Percentiles rank a stretch among this genome's conserved stretches.
Evolutionary conservation across 1,140 invertebrate species (phyloP).

Genomic region (Lineus longissimus): DNA sequence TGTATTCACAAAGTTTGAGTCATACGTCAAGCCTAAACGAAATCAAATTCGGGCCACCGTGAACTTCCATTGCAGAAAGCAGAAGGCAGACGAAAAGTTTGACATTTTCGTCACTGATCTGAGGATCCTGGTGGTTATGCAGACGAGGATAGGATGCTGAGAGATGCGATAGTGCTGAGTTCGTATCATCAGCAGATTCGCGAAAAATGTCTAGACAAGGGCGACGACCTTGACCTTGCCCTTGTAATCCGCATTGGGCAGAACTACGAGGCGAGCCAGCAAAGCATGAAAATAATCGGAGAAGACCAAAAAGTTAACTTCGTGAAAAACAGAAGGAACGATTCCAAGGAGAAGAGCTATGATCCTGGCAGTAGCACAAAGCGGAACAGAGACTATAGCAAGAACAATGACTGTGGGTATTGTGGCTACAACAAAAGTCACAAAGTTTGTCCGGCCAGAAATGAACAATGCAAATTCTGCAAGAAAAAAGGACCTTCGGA

Average conservation of each 20-base stretch:
- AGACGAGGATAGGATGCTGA: slow-evolving; percentile 10
- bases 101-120: too few relatives aligned
- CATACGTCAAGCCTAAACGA: slow-evolving; percentile 10
- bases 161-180: background rate
- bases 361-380: too few relatives aligned
- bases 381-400: too few relatives aligned
- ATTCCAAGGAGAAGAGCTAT: too few relatives aligned
- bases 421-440: too few relatives aligned
- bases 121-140: background rate
- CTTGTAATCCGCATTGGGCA: background rate
- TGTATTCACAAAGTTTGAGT: slow-evolving; percentile 9
- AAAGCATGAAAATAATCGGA: background rate
- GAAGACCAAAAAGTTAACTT: slow-evolving; percentile 3
- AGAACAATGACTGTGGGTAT: too few relatives aligned
- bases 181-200: background rate
- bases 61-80: background rate
- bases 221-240: background rate
- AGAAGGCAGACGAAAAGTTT: background rate
- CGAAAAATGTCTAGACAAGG: slow-evolving; percentile 9
- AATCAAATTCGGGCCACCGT: background rate
- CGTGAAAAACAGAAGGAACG: too few relatives aligned
- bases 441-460: too few relatives aligned
- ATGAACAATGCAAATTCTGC: too few relatives aligned
- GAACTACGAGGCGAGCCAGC: background rate
- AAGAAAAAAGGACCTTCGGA: too few relatives aligned